A percentile compares a stretch with the other conserved stretches of the same genome.
Conservation (phyloP, 2,888 invertebrate species). For the Leptinotarsa peninsularis region DNA sequence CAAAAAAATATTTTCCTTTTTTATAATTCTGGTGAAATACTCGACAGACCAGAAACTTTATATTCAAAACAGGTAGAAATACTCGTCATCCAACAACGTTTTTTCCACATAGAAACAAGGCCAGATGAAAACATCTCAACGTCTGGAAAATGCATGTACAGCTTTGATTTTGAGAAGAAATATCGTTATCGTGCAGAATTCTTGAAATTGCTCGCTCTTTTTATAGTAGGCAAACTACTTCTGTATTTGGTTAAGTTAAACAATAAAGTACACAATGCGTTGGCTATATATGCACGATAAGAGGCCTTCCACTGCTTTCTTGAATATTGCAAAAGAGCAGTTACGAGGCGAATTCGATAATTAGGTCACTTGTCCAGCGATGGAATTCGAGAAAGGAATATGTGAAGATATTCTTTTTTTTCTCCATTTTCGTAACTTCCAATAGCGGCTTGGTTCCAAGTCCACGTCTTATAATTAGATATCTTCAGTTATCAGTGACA, state of each 20-base stretch:
- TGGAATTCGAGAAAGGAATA: background rate
- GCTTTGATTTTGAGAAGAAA: constrained; percentile 49
- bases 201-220: constrained; percentile 50
- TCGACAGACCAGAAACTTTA: background rate
- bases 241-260: constrained; percentile 56
- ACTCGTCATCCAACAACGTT: constrained; percentile 25
- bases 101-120: constrained; percentile 40
- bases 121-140: constrained; percentile 27
- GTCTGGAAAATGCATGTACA: constrained; percentile 42
- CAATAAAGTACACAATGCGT: constrained; percentile 54
- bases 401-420: constrained; percentile 14
- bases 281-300: constrained; percentile 53
- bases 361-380: constrained; percentile 6
- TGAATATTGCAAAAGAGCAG: constrained; percentile 26
- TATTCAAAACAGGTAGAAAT: constrained; percentile 7
- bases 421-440: too few species aligned
- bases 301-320: constrained; percentile 39
- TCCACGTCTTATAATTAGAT: too few species aligned
- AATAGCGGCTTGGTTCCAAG: too few species aligned
- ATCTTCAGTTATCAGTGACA: too few species aligned
- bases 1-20: too few species aligned
- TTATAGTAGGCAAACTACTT: constrained; percentile 55
- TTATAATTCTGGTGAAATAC: background rate
- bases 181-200: constrained; percentile 48
- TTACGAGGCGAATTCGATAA: constrained; percentile 12